A percentile compares a stretch with the other conserved stretches of the same genome.
phyloP scores from a whole-genome alignment of 1,140 invertebrate species.

The Leptonema lineaticorne region DNA sequence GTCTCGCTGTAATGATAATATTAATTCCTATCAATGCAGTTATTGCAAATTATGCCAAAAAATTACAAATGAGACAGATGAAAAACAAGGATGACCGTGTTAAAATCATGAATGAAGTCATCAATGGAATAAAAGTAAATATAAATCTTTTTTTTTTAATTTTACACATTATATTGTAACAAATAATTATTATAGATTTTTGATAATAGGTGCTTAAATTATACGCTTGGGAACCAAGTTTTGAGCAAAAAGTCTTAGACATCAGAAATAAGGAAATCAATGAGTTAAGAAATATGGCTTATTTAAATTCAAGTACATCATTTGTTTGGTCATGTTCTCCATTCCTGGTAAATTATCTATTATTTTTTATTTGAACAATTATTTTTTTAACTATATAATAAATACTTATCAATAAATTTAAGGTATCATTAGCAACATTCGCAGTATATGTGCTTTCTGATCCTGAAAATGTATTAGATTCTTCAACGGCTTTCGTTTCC shows the following conservation, averaged over 20 bases:
- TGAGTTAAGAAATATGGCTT: conserved; percentile 80
- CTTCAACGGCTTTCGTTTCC: conserved; percentile 93
- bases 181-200: not conserved
- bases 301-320: conserved; percentile 84
- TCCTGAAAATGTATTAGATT: conserved; percentile 75
- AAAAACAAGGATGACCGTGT: conserved; percentile 90
- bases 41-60: conserved; percentile 81
- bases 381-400: not conserved
- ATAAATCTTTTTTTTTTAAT: not conserved
- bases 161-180: not conserved
- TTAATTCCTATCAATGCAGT: conserved; percentile 88
- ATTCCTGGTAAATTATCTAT: conserved; percentile 76
- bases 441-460: conserved; percentile 85
- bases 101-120: conserved; percentile 93
- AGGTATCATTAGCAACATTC: conserved; percentile 91
- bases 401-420: conserved; percentile 26
- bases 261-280: conserved; percentile 84
- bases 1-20: conserved; percentile 89
- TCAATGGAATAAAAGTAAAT: conserved; percentile 88
- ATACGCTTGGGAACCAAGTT: conserved; percentile 90
- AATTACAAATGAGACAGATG: conserved; percentile 85
- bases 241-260: conserved; percentile 79
- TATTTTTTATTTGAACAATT: not conserved
- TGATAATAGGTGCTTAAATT: conserved; percentile 72
- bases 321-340: conserved; percentile 96